These are phyloP conservation scores for Cantharis nigra DNA, from an alignment of 2,888 invertebrate species.

Conservation along the genomic window DNA sequence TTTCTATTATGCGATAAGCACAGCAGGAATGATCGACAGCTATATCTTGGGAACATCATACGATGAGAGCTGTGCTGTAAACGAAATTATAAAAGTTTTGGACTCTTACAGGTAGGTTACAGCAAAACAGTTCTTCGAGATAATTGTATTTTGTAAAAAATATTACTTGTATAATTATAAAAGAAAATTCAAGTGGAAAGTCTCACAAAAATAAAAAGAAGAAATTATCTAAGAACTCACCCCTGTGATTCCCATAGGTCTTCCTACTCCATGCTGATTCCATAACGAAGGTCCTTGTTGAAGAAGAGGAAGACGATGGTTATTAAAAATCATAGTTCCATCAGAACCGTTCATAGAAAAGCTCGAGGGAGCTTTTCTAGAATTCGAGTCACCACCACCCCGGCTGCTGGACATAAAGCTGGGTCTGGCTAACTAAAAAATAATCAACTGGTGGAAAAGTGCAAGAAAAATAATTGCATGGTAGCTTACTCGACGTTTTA, in stretches of 20 bases:
- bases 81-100: too few species aligned
- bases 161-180: too few species aligned
- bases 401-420: neutral
- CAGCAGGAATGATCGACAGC: too few species aligned
- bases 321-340: neutral
- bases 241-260: neutral
- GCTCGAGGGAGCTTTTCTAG: neutral
- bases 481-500: constrained; percentile 31
- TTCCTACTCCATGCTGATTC: neutral
- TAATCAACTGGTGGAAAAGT: neutral
- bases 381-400: neutral
- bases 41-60: too few species aligned
- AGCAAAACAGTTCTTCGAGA: too few species aligned
- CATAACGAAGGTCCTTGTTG: neutral
- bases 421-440: neutral
- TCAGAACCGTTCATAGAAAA: neutral
- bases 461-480: neutral
- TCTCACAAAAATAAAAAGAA: too few species aligned
- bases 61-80: too few species aligned
- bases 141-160: too few species aligned
- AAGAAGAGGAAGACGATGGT: neutral
- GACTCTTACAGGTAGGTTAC: too few species aligned
- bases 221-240: neutral
- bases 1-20: too few species aligned
- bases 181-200: too few species aligned